Percentiles rank a stretch among this genome's conserved stretches.
Conservation (phyloP, 2,888 invertebrate species). For the Sesia bembeciformis region DNA sequence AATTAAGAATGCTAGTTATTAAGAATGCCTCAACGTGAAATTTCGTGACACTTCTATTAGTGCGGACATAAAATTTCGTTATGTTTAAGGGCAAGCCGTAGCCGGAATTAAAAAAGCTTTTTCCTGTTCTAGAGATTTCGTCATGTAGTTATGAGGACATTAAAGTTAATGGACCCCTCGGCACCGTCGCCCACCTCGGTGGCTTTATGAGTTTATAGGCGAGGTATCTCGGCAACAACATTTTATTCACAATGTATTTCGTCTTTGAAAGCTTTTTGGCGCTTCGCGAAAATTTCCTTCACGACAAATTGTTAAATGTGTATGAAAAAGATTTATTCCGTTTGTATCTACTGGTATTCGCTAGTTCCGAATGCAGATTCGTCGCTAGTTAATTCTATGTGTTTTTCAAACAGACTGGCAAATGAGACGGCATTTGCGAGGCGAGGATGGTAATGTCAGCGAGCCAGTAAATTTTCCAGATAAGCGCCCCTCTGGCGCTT, state of each 20-base stretch:
- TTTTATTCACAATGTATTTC: constrained; percentile 42
- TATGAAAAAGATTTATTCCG: too few species aligned
- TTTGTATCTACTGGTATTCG: too few species aligned
- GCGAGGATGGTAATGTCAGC: constrained; percentile 64
- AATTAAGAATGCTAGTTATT: too few species aligned
- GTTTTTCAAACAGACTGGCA: constrained; percentile 59
- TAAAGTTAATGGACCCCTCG: constrained; percentile 59
- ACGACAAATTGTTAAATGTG: too few species aligned
- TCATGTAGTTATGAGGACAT: constrained; percentile 56
- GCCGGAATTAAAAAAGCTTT: constrained; percentile 50
- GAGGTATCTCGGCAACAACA: constrained; percentile 16
- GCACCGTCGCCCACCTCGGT: constrained; percentile 29
- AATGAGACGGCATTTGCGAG: constrained; percentile 58
- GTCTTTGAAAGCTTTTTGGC: constrained; percentile 18
- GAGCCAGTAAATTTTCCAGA: constrained; percentile 66
- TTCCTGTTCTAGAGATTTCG: constrained; percentile 55
- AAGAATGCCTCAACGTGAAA: too few species aligned
- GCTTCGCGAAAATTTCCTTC: background rate
- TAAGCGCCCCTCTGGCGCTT: constrained; percentile 55
- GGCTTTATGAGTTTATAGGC: constrained; percentile 49
- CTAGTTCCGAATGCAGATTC: constrained; percentile 1
- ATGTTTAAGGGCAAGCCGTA: constrained; percentile 3
- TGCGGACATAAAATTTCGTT: too few species aligned
- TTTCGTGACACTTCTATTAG: too few species aligned
- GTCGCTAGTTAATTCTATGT: constrained; percentile 11